Evolutionary conservation across 2,888 invertebrate genomes (phyloP).

Genomic region (Pycnomerus fuliginosus): DNA sequence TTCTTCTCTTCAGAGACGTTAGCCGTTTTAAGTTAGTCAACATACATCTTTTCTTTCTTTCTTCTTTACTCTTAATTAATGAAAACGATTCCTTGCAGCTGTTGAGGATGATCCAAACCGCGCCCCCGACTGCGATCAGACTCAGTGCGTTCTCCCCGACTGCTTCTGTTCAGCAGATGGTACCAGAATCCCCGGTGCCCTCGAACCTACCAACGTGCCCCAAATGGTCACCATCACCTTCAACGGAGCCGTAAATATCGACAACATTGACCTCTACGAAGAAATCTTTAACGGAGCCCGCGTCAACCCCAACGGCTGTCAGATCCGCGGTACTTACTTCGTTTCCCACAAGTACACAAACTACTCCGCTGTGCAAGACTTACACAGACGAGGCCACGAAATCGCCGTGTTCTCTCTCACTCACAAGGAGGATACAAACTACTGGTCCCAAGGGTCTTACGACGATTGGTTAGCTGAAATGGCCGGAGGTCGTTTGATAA

Average conservation of each 20-base stretch:
- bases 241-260: conserved; percentile 89
- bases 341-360: conserved; percentile 91
- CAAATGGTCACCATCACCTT: conserved; percentile 93
- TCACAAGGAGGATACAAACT: conserved; percentile 88
- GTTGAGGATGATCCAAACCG: conserved; percentile 89
- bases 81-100: conserved; percentile 61
- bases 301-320: conserved; percentile 86
- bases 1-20: too few relatives aligned
- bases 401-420: conserved; percentile 90
- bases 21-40: too few relatives aligned
- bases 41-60: too few relatives aligned
- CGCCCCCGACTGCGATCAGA: conserved; percentile 87
- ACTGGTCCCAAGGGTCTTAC: conserved; percentile 84
- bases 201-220: conserved; percentile 82
- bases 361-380: conserved; percentile 85
- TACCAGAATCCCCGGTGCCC: conserved; percentile 81
- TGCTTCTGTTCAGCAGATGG: conserved; percentile 94
- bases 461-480: conserved; percentile 94
- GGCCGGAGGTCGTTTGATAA: conserved; percentile 85
- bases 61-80: too few relatives aligned
- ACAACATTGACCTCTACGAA: conserved; percentile 89
- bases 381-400: conserved; percentile 88
- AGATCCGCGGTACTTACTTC: conserved; percentile 87
- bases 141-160: conserved; percentile 85
- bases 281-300: conserved; percentile 84